phyloP scores from a whole-genome alignment of 2,113 vertebrate species.

The Sylvia atricapilla region DNA sequence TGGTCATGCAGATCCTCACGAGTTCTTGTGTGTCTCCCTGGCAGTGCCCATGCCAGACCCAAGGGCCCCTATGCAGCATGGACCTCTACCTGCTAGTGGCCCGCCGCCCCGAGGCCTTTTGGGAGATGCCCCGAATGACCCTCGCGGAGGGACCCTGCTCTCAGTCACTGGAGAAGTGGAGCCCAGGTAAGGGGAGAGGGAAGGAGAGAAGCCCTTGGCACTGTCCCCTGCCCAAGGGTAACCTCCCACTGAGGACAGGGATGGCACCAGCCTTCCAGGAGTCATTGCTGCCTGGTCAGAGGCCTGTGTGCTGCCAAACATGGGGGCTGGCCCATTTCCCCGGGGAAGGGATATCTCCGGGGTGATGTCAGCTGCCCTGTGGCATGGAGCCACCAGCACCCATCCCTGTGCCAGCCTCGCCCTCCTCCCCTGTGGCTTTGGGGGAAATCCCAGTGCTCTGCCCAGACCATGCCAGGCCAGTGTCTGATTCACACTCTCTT shows the following conservation, averaged over 20 bases:
- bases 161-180: conserved; percentile 95
- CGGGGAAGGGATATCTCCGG: conserved; percentile 28
- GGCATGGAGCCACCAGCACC: background rate
- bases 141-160: conserved; percentile 92
- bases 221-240: conserved; percentile 2
- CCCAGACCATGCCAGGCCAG: conserved; percentile 59
- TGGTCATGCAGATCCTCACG: conserved; percentile 51
- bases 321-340: background rate
- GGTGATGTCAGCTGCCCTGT: background rate
- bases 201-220: conserved; percentile 29
- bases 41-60: conserved; percentile 87
- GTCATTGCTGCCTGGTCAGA: background rate
- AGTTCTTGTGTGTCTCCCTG: conserved; percentile 69
- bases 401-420: conserved; percentile 16
- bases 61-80: conserved; percentile 84
- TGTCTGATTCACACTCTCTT: conserved; percentile 61
- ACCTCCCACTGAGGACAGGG: conserved; percentile 33
- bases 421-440: conserved; percentile 23
- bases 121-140: conserved; percentile 98
- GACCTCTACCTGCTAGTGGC: conserved; percentile 83
- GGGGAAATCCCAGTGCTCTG: conserved; percentile 36
- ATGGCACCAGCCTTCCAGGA: conserved; percentile 42
- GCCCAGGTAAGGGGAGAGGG: conserved; percentile 83
- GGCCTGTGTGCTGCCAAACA: background rate
- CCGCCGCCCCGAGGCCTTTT: conserved; percentile 92